Conservation (phyloP, 2,797 vertebrate species). For the Clarias laeviceps region DNA sequence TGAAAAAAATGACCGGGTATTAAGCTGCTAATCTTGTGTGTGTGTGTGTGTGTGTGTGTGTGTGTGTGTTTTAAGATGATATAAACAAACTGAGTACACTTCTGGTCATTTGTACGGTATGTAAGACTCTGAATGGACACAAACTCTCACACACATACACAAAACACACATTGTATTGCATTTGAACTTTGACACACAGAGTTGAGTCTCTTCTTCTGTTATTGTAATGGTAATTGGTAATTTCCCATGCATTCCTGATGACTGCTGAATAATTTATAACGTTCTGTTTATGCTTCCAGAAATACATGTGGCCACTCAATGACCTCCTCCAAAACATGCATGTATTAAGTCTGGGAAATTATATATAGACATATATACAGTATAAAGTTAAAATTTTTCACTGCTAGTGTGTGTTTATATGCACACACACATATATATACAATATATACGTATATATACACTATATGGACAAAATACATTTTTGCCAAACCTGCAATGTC, state of each 20-base stretch:
- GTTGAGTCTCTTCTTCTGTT: background rate
- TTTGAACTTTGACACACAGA: background rate
- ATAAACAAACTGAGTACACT: background rate
- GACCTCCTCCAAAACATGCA: background rate
- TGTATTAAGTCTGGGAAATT: background rate
- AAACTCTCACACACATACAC: background rate
- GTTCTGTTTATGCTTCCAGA: constrained; percentile 7
- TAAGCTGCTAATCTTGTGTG: background rate
- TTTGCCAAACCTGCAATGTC: too few species aligned
- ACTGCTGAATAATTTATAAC: background rate
- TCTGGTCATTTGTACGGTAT: background rate
- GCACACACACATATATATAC: too few species aligned
- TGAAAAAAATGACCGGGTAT: background rate
- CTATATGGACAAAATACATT: too few species aligned
- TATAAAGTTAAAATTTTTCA: too few species aligned
- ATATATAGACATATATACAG: too few species aligned
- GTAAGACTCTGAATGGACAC: background rate
- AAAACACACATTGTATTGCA: background rate
- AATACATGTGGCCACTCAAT: background rate
- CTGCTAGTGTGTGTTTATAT: too few species aligned
- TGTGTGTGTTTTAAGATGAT: background rate
- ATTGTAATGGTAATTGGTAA: background rate
- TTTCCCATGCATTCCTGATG: background rate
- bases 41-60: background rate
- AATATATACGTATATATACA: too few species aligned